phyloP scores from a whole-genome alignment of 2,797 vertebrate genomes.

The Brotogeris chrysoptera region DNA sequence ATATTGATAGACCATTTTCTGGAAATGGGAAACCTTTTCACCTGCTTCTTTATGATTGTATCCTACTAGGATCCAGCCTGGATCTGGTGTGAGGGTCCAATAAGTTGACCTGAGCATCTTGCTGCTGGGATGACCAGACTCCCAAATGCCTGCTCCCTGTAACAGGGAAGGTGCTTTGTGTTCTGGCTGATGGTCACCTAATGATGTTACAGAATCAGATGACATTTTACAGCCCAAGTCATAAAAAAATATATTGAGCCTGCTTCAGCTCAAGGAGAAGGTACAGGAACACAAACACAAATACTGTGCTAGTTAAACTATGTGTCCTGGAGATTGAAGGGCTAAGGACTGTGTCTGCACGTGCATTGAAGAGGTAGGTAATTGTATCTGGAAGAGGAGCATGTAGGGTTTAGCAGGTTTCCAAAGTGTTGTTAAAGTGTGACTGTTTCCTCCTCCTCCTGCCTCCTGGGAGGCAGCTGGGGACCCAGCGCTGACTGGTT shows the following conservation, averaged over 20 bases:
- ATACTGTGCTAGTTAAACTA: background rate
- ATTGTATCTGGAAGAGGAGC: background rate
- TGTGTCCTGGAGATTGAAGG: background rate
- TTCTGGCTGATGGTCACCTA: background rate
- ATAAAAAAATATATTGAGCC: background rate
- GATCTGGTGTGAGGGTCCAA: background rate
- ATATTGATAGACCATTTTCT: background rate
- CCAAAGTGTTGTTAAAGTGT: background rate
- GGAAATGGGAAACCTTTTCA: background rate
- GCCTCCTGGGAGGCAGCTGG: background rate
- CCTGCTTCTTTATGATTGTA: background rate
- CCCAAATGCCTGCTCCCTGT: background rate
- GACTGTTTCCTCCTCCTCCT: background rate
- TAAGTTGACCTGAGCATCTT: background rate
- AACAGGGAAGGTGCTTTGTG: rapidly evolving
- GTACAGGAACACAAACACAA: background rate
- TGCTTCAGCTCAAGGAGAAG: background rate
- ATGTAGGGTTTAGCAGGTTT: background rate
- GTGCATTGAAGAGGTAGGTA: background rate
- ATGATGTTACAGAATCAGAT: background rate
- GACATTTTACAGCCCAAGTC: background rate
- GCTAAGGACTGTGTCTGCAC: background rate
- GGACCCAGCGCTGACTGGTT: background rate
- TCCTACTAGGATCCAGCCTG: background rate
- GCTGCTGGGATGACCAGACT: background rate